These are phyloP conservation scores for Cryptus armator DNA, from an alignment of 2,888 invertebrate species.

Conservation along the genomic window DNA sequence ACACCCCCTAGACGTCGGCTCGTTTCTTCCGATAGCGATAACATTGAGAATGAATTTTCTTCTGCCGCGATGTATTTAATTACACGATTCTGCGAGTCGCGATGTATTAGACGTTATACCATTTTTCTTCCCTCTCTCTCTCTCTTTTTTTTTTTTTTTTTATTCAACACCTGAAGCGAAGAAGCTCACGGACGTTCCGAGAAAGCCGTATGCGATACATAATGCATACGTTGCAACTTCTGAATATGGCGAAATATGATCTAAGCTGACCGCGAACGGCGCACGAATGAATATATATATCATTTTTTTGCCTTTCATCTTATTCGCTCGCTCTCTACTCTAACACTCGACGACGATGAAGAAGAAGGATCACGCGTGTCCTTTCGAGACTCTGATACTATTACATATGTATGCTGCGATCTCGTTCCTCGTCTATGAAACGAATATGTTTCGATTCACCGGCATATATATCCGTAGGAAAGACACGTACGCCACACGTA, in stretches of 20 bases:
- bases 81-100: slow-evolving; percentile 43
- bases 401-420: slow-evolving; percentile 55
- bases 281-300: slow-evolving; percentile 29
- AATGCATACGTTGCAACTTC: slow-evolving; percentile 58
- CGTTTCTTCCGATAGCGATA: slow-evolving; percentile 36
- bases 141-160: background rate
- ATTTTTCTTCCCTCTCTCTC: background rate
- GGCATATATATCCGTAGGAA: background rate
- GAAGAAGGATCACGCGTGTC: slow-evolving; percentile 57
- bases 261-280: slow-evolving; percentile 61
- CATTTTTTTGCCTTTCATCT: slow-evolving; percentile 30
- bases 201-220: slow-evolving; percentile 40
- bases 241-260: slow-evolving; percentile 74
- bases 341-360: background rate
- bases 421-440: slow-evolving; percentile 38
- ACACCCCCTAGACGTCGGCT: background rate
- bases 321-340: slow-evolving; percentile 12
- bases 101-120: background rate
- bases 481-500: background rate
- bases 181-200: slow-evolving; percentile 44
- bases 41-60: slow-evolving; percentile 27
- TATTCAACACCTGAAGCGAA: slow-evolving; percentile 13
- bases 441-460: slow-evolving; percentile 3
- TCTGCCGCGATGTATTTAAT: slow-evolving; percentile 26
- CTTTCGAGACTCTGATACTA: slow-evolving; percentile 37